A percentile compares a stretch with the other conserved stretches of the same genome.
Evolutionary conservation across 1,140 invertebrate genomes (phyloP).

Genomic region (Drosophila jambulina): DNA sequence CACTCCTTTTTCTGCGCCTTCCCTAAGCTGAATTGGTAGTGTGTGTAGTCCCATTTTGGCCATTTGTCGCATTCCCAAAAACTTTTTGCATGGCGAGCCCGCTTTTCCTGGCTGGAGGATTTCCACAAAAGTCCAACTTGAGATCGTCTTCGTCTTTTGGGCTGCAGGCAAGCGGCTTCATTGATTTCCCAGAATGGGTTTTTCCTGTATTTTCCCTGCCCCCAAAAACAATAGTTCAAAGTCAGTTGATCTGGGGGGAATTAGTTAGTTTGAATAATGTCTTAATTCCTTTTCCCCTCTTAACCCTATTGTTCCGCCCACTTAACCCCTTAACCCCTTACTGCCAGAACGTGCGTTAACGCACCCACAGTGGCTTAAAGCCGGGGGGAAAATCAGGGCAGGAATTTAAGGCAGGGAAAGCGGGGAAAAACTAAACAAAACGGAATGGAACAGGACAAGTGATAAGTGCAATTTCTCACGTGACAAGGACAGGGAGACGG

Average conservation of each 20-base stretch:
- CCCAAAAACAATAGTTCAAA: constrained; percentile 16
- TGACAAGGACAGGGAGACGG: constrained; percentile 44
- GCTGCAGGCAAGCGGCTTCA: constrained; percentile 14
- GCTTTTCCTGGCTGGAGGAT: background rate
- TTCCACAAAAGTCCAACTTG: constrained; percentile 6
- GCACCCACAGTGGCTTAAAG: constrained; percentile 28
- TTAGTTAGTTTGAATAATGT: constrained; percentile 43
- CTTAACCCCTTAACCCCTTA: constrained; percentile 9
- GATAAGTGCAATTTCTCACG: constrained; percentile 79
- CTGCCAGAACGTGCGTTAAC: constrained; percentile 24
- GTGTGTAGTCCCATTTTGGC: constrained; percentile 29
- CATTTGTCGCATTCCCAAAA: constrained; percentile 43
- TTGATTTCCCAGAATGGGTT: constrained; percentile 31
- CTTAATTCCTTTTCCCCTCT: background rate
- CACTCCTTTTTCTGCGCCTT: constrained; percentile 1
- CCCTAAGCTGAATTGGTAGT: background rate
- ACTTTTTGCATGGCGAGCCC: constrained; percentile 25
- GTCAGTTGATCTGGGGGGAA: constrained; percentile 30
- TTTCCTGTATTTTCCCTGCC: constrained; percentile 1
- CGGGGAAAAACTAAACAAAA: constrained; percentile 6
- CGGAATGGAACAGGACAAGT: constrained; percentile 34
- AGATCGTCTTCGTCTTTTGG: constrained; percentile 2
- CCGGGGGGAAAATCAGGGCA: constrained; percentile 16
- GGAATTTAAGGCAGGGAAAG: constrained; percentile 2
- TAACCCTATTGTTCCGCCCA: background rate